Evolutionary conservation across 23 tunicate species (phyloP), one percentile per base, ranked within the genome.

Genomic region (Ascidia mentula): DNA sequence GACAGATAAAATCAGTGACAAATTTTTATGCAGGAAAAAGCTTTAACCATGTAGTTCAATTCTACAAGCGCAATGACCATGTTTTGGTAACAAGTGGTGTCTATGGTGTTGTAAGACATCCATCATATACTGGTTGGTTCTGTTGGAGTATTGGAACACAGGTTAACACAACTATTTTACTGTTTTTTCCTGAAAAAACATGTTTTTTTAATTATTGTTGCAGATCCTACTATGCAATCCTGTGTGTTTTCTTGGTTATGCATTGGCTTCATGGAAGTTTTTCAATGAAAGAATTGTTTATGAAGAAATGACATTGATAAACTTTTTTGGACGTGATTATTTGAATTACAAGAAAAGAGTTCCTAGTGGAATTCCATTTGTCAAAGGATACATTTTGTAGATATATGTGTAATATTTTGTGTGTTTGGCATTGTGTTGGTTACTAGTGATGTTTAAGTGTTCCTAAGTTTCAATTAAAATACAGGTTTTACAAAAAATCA

Each of bases 101-200:
- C 9, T 95, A 95, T 84, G 46, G 89, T 4, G 30, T 90, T 37
- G 81, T 96, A 36, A 73, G 99, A 28, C 99, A 95, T 76, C 99
- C 99, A 0, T 78, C 92, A 0, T 95, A 95, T 59, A 84, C 87
- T 40, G 99, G 99, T 0, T 95, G 99, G 99, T 90, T 83, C 82
- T 77, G 80, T 5, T 95, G 99, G 99, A 89, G 96, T 46, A 72
- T 95, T 73, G 80, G 86, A 6, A 86, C 99, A 0, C 99, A 95
- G 89, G 98, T 87, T 18, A 6, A 77, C 45, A 0, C 18, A 40
- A 34, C 31, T 13, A 31, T 15, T 0, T 18, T 32, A 42, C 30
- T 75, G 32, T 20, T 18, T 59, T 15, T n/a, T n/a, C 0, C 0
- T 76, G 31, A 31, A 74, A 31, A 9, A 32, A 7, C 60, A 31